Base-by-base conservation (phyloP, 2,888 invertebrate species). In the Agrenia bidenticulata region DNA sequence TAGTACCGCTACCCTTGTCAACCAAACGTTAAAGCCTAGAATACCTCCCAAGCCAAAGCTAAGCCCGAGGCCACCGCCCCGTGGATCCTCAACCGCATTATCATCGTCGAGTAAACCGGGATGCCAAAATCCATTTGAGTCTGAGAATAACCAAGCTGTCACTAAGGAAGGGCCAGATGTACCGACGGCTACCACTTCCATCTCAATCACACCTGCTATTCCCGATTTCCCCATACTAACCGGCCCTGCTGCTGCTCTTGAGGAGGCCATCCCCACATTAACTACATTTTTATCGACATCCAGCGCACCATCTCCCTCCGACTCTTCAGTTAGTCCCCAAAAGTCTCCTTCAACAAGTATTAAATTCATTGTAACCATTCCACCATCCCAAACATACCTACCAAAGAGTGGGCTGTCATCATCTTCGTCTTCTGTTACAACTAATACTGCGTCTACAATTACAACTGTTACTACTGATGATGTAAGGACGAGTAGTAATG, bases 311-410 rank as follows among this genome's bases (percentile, higher is more conserved):
- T 19, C 51, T 51, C 23, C 23, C 13, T 13, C 13, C 21, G 21
- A 13, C 11, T 51, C 51, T 5, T 24, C 24, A 7, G 24, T 23
- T 15, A 51, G 51, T 51, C 51, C 51, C 5, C 13, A 13, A 51
- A 58, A 58, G 49, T 45, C 58, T 4, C 58, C 58, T 27, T 49
- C 58, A 58, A 58, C 58, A 58, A 49, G 58, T 42, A 58, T 49
- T 42, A 58, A 58, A 27, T 58, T 58, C 45, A 58, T 58, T 42
- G 58, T 58, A 2, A 58, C 21, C n/a, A 58, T 58, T 21, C 58
- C 58, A 5, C 58, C 58, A 26, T 58, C 58, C 15, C 37, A 58
- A 23, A 58, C 58, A 13, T 58, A 58, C 41, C 27, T 58, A 2
- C 58, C 58, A n/a, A 32, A 32, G 11, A 26, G 41, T 58, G 58